phyloP scores from a whole-genome alignment of 2,113 vertebrate species.

The Gymnogyps californianus region DNA sequence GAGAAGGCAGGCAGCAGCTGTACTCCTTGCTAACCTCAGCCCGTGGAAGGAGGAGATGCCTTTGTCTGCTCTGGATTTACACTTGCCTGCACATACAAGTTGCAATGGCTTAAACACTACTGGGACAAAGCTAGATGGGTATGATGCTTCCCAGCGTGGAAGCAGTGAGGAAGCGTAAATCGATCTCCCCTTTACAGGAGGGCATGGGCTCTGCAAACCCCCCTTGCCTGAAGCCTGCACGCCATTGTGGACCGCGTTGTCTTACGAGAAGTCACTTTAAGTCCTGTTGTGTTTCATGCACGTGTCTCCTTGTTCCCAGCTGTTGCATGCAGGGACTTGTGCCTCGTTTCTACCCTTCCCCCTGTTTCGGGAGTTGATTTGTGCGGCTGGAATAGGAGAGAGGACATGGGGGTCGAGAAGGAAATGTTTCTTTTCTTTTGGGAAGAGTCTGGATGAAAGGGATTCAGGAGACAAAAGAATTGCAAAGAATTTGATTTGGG shows the following conservation, averaged over 20 bases:
- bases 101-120: conserved; percentile 24
- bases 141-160: neutral
- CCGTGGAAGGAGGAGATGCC: conserved; percentile 20
- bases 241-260: neutral
- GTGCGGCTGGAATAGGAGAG: neutral
- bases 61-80: conserved; percentile 48
- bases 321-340: conserved; percentile 29
- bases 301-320: conserved; percentile 27
- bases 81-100: conserved; percentile 5
- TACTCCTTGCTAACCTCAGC: neutral
- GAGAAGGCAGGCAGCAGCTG: conserved; percentile 25
- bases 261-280: neutral
- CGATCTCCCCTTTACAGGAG: neutral
- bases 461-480: conserved; percentile 20
- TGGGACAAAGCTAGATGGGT: neutral
- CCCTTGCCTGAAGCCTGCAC: neutral
- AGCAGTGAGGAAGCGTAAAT: neutral
- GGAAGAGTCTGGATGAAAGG: neutral
- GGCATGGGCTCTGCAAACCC: neutral
- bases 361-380: neutral
- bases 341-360: neutral
- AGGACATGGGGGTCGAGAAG: neutral
- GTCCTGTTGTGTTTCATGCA: conserved; percentile 22
- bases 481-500: neutral
- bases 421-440: neutral